Conservation (phyloP, 2,113 vertebrate species). For the Sapajus apella region DNA sequence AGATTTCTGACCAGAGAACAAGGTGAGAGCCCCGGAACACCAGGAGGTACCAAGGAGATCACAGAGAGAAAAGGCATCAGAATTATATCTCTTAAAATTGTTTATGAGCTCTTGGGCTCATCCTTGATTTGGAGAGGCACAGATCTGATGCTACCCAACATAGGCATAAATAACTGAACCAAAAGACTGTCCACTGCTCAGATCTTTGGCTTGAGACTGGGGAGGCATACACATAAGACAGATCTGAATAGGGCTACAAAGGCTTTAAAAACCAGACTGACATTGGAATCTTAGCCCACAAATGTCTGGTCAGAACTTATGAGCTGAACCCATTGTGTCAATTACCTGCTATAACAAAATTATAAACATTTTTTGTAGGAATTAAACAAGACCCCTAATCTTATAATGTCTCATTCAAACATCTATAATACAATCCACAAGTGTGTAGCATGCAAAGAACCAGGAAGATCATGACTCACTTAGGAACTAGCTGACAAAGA, state of each 20-base stretch:
- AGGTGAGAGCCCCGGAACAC: neutral
- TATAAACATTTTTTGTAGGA: neutral
- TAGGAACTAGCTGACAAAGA: neutral
- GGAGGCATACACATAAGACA: too few species aligned
- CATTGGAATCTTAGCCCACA: neutral
- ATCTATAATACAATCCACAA: neutral
- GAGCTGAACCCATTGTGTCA: neutral
- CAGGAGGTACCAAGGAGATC: neutral
- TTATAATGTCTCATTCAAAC: neutral
- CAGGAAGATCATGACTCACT: neutral
- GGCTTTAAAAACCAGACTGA: neutral
- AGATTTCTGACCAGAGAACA: neutral
- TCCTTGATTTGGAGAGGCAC: neutral
- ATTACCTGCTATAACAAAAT: neutral
- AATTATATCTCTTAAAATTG: neutral
- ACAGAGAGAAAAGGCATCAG: neutral
- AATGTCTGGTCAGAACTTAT: neutral
- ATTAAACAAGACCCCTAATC: neutral
- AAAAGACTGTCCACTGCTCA: neutral
- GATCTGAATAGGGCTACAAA: neutral
- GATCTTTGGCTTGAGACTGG: neutral
- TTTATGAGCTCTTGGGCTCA: neutral
- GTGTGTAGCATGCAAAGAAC: neutral
- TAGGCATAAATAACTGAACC: neutral
- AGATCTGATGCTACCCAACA: neutral